Percentiles rank a stretch among this genome's conserved stretches.
phyloP scores from a whole-genome alignment of 2,888 invertebrate species.

The Bruchidius siliquastri region DNA sequence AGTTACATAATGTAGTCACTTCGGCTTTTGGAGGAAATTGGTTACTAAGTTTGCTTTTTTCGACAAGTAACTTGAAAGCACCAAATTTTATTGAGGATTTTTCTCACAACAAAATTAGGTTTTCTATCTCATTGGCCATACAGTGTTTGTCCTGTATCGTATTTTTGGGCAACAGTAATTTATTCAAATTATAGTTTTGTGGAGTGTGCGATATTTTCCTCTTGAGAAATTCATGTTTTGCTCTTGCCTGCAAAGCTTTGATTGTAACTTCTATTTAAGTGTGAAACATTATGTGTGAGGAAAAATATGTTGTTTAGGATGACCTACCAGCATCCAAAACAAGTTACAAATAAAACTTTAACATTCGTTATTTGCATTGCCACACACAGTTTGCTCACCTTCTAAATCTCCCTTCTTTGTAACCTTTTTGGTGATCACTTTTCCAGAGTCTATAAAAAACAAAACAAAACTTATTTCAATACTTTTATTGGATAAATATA shows the following conservation, averaged over 20 bases:
- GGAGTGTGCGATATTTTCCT: no score
- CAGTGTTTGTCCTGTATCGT: no score
- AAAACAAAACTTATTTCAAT: constrained; percentile 13
- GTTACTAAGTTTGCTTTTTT: neutral
- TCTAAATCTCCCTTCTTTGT: constrained; percentile 38
- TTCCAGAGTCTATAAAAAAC: constrained; percentile 32
- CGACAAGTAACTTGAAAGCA: no score
- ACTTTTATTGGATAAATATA: constrained; percentile 1
- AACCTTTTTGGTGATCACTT: constrained; percentile 37
- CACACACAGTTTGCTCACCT: constrained; percentile 32
- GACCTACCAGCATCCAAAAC: neutral
- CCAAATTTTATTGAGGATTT: no score
- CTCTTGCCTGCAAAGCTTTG: neutral
- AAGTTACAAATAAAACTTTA: neutral
- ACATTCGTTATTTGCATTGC: neutral
- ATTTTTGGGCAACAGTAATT: no score
- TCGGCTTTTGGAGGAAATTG: neutral
- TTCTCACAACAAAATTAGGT: no score
- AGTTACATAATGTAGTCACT: neutral
- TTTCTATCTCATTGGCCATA: no score
- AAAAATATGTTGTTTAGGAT: neutral
- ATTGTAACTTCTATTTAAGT: neutral
- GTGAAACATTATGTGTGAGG: neutral
- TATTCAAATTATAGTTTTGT: no score
- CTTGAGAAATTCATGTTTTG: neutral